These are phyloP conservation scores for Crotalus adamanteus DNA, from an alignment of 2,797 vertebrate genomes.

Conservation along the genomic window DNA sequence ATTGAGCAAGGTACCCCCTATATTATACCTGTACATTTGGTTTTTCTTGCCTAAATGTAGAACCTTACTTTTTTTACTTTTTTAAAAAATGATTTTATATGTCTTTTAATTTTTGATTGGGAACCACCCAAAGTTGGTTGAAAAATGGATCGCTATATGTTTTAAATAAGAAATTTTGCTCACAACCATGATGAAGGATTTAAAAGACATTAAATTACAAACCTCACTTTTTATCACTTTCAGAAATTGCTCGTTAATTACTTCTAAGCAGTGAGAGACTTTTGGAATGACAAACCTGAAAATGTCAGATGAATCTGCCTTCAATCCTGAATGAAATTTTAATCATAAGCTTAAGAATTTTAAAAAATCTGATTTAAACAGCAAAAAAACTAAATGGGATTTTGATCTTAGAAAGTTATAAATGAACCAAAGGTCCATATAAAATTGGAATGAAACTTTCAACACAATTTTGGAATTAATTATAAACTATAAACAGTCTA, in stretches of 20 bases:
- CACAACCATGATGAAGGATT: background rate
- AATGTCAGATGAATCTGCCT: background rate
- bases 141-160: background rate
- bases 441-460: background rate
- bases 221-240: background rate
- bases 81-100: background rate
- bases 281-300: background rate
- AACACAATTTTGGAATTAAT: background rate
- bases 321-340: background rate
- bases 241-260: background rate
- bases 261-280: background rate
- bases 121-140: background rate
- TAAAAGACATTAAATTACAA: background rate
- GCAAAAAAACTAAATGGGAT: background rate
- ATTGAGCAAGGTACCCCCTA: too few relatives aligned
- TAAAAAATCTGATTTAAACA: background rate
- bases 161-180: background rate
- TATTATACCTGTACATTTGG: too few relatives aligned
- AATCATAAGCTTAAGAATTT: background rate
- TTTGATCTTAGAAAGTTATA: background rate
- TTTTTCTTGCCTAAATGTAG: too few relatives aligned
- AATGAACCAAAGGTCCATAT: background rate
- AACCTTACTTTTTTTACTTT: too few relatives aligned
- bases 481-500: background rate
- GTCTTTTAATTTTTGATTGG: background rate